Percentiles rank a stretch among this genome's conserved stretches.
Evolutionary conservation across 2,797 vertebrate species (phyloP).

Genomic region (Anolis apletophallus): DNA sequence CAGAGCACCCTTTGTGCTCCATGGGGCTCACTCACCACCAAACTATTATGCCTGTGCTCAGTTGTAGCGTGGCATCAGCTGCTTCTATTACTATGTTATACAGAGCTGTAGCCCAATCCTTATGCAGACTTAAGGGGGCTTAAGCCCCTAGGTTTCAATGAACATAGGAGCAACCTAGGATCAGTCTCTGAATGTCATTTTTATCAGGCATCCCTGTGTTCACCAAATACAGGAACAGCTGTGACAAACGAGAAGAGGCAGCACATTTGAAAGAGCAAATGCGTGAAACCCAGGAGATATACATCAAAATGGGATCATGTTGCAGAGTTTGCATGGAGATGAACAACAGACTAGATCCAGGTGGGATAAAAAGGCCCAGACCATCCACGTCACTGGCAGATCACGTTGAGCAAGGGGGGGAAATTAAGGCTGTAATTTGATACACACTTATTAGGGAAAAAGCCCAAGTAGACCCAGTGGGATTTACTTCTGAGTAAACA

Average conservation of each 20-base stretch:
- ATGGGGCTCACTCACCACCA: not conserved
- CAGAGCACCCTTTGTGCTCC: not conserved
- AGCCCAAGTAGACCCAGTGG: not conserved
- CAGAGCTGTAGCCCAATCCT: not conserved
- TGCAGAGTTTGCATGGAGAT: not conserved
- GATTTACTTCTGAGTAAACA: constrained; percentile 23
- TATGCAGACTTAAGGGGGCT: not conserved
- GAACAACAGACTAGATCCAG: constrained; percentile 5
- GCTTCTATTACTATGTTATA: not conserved
- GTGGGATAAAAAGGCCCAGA: constrained; percentile 5
- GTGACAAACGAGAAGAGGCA: not conserved
- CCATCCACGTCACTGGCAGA: not conserved
- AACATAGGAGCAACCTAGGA: not conserved
- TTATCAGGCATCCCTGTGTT: not conserved
- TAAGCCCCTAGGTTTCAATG: not conserved
- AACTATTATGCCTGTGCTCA: not conserved
- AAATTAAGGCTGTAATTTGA: constrained; percentile 12
- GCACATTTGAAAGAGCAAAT: not conserved
- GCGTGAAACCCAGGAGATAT: constrained; percentile 1
- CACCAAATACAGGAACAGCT: not conserved
- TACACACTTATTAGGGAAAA: not conserved
- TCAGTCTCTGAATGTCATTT: not conserved
- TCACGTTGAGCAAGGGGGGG: not conserved
- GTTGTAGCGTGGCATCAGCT: not conserved
- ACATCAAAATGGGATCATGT: constrained; percentile 1